Evolutionary conservation across 2,113 vertebrate genomes (phyloP), one percentile per base, ranked within the genome.

Genomic region (Macaca mulatta): DNA sequence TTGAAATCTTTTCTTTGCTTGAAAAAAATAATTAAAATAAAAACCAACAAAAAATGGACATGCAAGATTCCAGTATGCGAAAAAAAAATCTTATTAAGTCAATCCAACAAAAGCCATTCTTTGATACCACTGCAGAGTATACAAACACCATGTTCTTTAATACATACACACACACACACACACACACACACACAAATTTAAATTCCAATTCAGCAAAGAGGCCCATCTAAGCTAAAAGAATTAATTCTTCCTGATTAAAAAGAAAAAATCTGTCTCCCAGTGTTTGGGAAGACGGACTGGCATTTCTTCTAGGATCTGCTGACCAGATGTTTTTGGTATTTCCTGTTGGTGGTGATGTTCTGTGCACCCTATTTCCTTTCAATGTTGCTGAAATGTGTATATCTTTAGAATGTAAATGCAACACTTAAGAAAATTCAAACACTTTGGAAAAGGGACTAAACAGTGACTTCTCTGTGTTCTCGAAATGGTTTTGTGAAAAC

Each of bases 21-120:
- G 98, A 99, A 99, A 99, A 98, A 96, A 97, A 97, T 78, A 98
- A 64, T 95, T 80, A 95, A 99, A 98, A 98, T 98, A 98, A 97
- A 97, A 97, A 98, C 98, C 98, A 99, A 98, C 96, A 98, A 98
- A 95, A 98, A 97, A 96, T 69, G 91, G 96, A 99, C 98, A 98
- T 98, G 98, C 97, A 98, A 98, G 98, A 98, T 98, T 98, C 75
- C 99, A 97, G 97, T 98, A 98, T 97, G 95, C 82, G 97, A 95
- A 92, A 80, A 93, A 50, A 98, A 98, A 98, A 98, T 89, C 98
- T 83, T 98, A 98, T 98, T 98, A 98, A 97, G 98, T 98, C 98
- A 98, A 98, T 98, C 98, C 98, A 99, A 99, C 98, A 99, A 99
- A 99, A 99, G 99, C 99, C 99, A 99, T 99, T 99, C 99, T 99